Evolutionary conservation across 2,113 vertebrate genomes (phyloP).

Genomic region (Alexandromys fortis): DNA sequence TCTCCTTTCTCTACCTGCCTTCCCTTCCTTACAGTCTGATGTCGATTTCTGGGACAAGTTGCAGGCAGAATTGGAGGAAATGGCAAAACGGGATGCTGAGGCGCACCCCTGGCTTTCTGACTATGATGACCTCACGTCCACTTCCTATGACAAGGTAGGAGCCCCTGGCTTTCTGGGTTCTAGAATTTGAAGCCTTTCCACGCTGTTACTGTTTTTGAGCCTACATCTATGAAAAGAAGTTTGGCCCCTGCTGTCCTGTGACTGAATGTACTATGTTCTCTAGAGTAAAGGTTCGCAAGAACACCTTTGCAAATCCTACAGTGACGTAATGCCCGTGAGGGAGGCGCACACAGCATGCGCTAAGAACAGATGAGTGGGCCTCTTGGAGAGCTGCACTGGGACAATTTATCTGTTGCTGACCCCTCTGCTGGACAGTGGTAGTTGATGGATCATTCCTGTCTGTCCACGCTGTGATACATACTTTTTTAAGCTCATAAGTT

Average conservation of each 20-base stretch:
- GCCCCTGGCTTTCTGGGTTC: not conserved
- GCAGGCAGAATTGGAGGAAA: constrained; percentile 99
- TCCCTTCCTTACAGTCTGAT: constrained; percentile 91
- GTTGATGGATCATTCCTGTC: not conserved
- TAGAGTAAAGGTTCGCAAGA: not conserved
- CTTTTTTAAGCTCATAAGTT: not conserved
- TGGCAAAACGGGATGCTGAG: constrained; percentile 97
- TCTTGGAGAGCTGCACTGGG: not conserved
- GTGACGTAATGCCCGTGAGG: not conserved
- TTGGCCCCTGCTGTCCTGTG: not conserved
- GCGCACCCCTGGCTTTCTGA: constrained; percentile 98
- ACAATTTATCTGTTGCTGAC: not conserved
- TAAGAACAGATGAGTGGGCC: not conserved
- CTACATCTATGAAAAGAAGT: not conserved
- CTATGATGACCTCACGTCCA: constrained; percentile 93
- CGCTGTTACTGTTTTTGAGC: not conserved
- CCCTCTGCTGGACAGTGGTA: not conserved
- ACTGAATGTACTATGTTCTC: not conserved
- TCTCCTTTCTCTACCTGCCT: constrained; percentile 22
- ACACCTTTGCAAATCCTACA: not conserved
- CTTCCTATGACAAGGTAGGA: constrained; percentile 96
- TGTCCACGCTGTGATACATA: not conserved
- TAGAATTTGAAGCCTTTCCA: not conserved
- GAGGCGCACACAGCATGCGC: not conserved
- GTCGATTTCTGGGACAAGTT: constrained; percentile 99